Evolutionary conservation across 2,797 vertebrate species (phyloP).

Genomic region (Chiroxiphia lanceolata): DNA sequence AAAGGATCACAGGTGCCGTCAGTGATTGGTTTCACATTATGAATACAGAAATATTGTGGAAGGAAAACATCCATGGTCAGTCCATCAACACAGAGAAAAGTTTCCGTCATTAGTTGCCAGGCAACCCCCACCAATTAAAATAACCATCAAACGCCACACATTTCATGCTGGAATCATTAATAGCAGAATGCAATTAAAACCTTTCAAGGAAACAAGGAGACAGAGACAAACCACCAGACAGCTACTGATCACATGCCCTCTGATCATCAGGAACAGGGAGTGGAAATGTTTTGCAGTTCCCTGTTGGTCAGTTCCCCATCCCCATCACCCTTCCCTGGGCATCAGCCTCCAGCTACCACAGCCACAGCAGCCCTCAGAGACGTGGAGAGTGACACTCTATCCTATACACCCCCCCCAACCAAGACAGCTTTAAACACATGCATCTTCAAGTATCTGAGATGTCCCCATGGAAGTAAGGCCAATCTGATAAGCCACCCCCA

Average conservation of each 20-base stretch:
- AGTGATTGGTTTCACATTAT: not conserved
- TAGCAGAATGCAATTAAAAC: not conserved
- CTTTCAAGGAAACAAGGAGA: not conserved
- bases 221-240: not conserved
- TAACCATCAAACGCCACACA: constrained; percentile 19
- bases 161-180: constrained; percentile 2
- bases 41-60: not conserved
- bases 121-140: constrained; percentile 30
- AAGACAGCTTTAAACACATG: not conserved
- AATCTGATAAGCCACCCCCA: not conserved
- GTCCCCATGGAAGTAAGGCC: not conserved
- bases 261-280: not conserved
- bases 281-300: not conserved
- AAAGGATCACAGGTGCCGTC: not conserved
- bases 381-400: not conserved
- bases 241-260: not conserved
- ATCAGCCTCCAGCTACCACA: not conserved
- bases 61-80: not conserved
- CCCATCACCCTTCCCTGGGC: not conserved
- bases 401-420: not conserved
- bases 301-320: not conserved
- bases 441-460: not conserved
- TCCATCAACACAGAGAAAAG: not conserved
- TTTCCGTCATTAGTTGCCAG: not conserved
- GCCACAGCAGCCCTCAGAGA: not conserved